Percentiles rank a stretch among this genome's conserved stretches.
These are phyloP conservation scores for Pterophyllum scalare DNA, from an alignment of 2,113 vertebrate species.

Conservation along the genomic window DNA sequence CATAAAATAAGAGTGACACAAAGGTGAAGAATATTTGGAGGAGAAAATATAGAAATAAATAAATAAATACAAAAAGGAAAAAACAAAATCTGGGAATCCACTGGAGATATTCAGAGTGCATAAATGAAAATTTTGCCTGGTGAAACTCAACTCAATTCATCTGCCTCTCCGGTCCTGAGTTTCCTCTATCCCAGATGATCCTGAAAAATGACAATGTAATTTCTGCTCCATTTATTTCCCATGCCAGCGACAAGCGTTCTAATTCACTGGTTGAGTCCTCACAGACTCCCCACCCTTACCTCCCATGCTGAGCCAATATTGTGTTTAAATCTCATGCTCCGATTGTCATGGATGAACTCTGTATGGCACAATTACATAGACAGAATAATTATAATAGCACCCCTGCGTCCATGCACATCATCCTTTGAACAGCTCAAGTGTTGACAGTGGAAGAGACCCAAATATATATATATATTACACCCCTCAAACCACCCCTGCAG, in stretches of 20 bases:
- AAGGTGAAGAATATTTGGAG: too few species aligned
- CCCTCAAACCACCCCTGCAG: constrained; percentile 9
- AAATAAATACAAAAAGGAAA: too few species aligned
- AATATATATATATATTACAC: constrained; percentile 66
- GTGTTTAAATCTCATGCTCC: constrained; percentile 85
- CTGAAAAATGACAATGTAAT: constrained; percentile 74
- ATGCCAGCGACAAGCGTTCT: constrained; percentile 69
- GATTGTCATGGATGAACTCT: constrained; percentile 76
- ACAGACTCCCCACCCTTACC: constrained; percentile 69
- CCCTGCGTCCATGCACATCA: constrained; percentile 71
- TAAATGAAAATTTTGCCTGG: constrained; percentile 16
- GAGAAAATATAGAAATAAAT: too few species aligned
- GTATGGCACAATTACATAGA: constrained; percentile 78
- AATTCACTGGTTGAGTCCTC: constrained; percentile 59
- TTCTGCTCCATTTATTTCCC: constrained; percentile 85
- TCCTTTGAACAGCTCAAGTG: constrained; percentile 81
- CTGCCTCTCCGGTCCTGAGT: constrained; percentile 6
- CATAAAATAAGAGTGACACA: not conserved
- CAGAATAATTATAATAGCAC: constrained; percentile 79
- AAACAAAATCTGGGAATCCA: not conserved
- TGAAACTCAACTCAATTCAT: constrained; percentile 44
- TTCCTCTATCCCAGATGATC: constrained; percentile 56
- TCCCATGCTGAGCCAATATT: constrained; percentile 84
- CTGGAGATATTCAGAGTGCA: not conserved
- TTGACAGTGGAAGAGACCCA: constrained; percentile 76